Percentiles rank a stretch among this genome's conserved stretches.
These are phyloP conservation scores for Gephyroberyx darwinii DNA, from an alignment of 2,797 vertebrate genomes.

Conservation along the genomic window DNA sequence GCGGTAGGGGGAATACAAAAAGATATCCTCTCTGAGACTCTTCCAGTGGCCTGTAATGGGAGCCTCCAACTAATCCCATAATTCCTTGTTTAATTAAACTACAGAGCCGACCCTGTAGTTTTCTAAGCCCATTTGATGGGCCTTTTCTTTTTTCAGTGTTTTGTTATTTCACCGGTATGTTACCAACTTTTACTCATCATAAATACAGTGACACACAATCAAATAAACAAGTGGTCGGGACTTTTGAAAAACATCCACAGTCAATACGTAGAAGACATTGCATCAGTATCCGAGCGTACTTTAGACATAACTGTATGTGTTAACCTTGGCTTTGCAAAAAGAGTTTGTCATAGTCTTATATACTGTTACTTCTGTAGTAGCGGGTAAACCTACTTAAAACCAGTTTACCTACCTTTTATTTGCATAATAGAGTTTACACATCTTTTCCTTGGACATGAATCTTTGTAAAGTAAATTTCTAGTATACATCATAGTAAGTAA, in stretches of 20 bases:
- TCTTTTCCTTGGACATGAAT: too few relatives aligned
- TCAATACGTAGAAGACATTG: conserved; percentile 1
- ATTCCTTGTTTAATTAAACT: conserved; percentile 90
- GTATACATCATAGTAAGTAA: too few relatives aligned
- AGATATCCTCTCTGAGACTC: conserved; percentile 78
- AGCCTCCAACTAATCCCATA: conserved; percentile 85
- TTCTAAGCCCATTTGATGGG: conserved; percentile 72
- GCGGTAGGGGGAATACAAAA: conserved; percentile 69
- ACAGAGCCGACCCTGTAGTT: conserved; percentile 73
- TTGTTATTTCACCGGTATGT: conserved; percentile 41
- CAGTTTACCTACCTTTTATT: too few relatives aligned
- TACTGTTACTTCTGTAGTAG: too few relatives aligned
- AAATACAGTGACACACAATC: conserved; percentile 30
- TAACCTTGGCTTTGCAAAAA: not conserved
- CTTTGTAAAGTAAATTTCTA: too few relatives aligned
- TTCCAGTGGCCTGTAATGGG: conserved; percentile 81
- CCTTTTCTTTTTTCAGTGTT: conserved; percentile 54
- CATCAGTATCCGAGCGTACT: not conserved
- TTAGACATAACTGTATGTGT: not conserved
- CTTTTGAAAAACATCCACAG: conserved; percentile 10
- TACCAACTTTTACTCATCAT: conserved; percentile 34
- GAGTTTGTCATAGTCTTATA: conserved; percentile 11
- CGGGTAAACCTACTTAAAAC: too few relatives aligned
- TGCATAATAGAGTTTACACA: too few relatives aligned
- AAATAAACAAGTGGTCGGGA: conserved; percentile 3